These are phyloP conservation scores for Brachyrhaphis roseni DNA, from an alignment of 2,797 vertebrate genomes.

Conservation along the genomic window DNA sequence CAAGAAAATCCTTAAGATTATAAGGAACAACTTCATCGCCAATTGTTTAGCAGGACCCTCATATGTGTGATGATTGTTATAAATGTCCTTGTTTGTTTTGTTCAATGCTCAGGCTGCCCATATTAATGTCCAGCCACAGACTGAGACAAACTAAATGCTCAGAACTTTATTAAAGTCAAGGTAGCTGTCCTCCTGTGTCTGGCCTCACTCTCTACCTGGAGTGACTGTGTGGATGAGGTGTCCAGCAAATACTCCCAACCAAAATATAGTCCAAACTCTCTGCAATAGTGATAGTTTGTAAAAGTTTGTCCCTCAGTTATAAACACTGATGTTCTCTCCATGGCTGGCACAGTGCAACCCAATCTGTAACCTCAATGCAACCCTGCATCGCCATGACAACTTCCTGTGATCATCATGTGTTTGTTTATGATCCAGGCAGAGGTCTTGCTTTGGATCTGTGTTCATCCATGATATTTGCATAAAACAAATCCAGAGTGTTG, in stretches of 20 bases:
- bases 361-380: neutral
- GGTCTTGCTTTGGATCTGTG: neutral
- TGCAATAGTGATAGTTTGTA: too few species aligned
- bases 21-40: neutral
- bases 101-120: too few species aligned
- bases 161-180: too few species aligned
- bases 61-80: neutral
- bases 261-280: too few species aligned
- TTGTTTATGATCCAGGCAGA: neutral
- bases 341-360: neutral
- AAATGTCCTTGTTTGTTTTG: too few species aligned
- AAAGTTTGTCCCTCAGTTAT: neutral
- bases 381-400: neutral
- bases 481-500: neutral
- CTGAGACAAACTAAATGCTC: too few species aligned
- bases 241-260: too few species aligned
- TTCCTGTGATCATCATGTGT: neutral
- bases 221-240: too few species aligned
- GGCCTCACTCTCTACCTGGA: too few species aligned
- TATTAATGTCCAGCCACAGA: too few species aligned
- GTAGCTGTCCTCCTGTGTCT: too few species aligned
- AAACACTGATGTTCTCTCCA: neutral
- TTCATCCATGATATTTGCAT: neutral
- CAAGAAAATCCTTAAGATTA: neutral
- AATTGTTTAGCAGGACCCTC: neutral